Conservation (phyloP, 2,888 invertebrate species). For the Smittia aterrima region DNA sequence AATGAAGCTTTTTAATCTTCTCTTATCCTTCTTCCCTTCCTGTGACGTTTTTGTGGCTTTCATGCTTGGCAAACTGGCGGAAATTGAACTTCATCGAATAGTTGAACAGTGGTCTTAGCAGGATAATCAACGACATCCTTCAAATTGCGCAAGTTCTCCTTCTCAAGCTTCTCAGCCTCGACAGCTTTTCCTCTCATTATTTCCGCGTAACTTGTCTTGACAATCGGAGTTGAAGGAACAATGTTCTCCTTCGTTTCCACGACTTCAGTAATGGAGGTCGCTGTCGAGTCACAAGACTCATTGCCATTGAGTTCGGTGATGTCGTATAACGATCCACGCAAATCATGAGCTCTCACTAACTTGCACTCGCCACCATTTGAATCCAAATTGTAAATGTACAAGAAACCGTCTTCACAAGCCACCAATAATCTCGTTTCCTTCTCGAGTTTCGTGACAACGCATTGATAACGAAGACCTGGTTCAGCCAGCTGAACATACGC, state of each 20-base stretch:
- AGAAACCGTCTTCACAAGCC: constrained; percentile 53
- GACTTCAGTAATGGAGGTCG: not conserved
- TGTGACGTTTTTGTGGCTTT: constrained; percentile 29
- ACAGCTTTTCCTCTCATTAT: constrained; percentile 22
- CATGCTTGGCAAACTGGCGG: constrained; percentile 50
- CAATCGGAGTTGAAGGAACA: not conserved
- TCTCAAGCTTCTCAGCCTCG: not conserved
- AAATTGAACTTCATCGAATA: constrained; percentile 53
- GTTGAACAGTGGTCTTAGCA: constrained; percentile 46
- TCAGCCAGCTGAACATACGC: constrained; percentile 52
- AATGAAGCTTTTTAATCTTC: not conserved
- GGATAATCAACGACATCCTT: constrained; percentile 53
- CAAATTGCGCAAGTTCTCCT: constrained; percentile 52
- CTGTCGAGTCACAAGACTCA: constrained; percentile 28
- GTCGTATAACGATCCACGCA: constrained; percentile 51
- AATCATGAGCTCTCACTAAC: constrained; percentile 51
- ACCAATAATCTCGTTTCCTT: constrained; percentile 51
- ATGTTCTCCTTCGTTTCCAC: not conserved
- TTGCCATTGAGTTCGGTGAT: constrained; percentile 46
- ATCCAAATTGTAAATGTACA: constrained; percentile 53
- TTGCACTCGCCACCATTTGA: constrained; percentile 52
- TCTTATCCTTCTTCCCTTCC: constrained; percentile 1
- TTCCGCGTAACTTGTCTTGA: constrained; percentile 32
- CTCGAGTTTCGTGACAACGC: constrained; percentile 50
- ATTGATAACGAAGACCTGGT: constrained; percentile 51